Evolutionary conservation across 2,113 vertebrate genomes (phyloP), one percentile per base, ranked within the genome.

Genomic region (Panurus biarmicus): DNA sequence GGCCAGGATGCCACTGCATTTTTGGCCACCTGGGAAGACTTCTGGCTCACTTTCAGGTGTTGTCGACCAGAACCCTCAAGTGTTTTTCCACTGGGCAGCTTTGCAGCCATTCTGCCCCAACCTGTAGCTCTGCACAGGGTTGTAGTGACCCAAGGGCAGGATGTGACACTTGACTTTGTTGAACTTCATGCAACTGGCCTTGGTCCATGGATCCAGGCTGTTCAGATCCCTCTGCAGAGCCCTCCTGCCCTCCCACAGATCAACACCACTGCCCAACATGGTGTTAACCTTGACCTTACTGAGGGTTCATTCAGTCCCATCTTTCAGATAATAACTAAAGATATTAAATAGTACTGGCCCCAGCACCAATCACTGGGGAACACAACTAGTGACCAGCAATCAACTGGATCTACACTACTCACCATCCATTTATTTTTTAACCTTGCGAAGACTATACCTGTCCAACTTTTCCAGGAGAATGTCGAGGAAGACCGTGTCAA

Each of bases 121-220:
- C 24, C n/a, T 9, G 6, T 16, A 35, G 6, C 8, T 8, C 20
- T 40, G 20, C 20, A 24, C 0, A 0, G n/a, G 24, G 29, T 11
- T 71, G 6, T 47, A 29, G 25, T 42, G 7, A 18, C 35, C 13
- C 7, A 21, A 14, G 31, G 5, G 29, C n/a, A 71, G 15, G 9
- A 62, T 25, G 16, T 54, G 40, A 9, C 24, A 31, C 7, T 48
- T 31, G 40, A 2, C 24, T 11, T 71, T 56, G 6, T 22, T 48
- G n/a, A 71, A 31, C 17, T 6, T 47, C 40, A 31, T 5, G 29
- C 12, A 23, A 1, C 3, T 71, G 24, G 12, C 24, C 10, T 42
- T 40, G 24, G 12, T 5, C 11, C 25, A 22, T 21, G 0, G 3
- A 64, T 48, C 35, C 25, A 31, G 13, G 5, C 13, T 56, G 48